phyloP scores from a whole-genome alignment of 92 coral and sea anemone species.

The Phymanthus crucifer region DNA sequence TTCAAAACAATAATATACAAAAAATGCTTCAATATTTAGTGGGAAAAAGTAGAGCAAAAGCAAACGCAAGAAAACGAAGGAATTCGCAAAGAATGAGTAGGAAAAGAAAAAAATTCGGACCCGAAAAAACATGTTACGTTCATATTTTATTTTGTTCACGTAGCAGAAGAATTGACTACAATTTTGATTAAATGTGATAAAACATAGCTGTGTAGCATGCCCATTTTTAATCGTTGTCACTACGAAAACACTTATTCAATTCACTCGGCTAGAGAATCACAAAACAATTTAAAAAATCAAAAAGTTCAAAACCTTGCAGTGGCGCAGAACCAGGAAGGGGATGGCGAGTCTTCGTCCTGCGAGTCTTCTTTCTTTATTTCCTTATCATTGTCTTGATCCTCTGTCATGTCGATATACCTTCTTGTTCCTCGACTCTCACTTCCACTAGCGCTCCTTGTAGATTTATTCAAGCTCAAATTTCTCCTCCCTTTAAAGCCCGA shows the following conservation, averaged over 20 bases:
- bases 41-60: no score
- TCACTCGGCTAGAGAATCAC: background rate
- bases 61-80: background rate
- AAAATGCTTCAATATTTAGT: no score
- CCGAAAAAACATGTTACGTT: background rate
- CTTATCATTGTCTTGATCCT: conserved; percentile 4
- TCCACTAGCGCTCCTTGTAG: background rate
- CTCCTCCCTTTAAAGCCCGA: background rate
- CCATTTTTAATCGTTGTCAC: background rate
- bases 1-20: no score
- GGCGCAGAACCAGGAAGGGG: conserved; percentile 7
- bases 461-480: background rate
- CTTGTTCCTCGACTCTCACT: background rate
- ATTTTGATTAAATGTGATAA: background rate
- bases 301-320: conserved; percentile 37
- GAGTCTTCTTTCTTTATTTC: background rate
- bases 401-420: conserved; percentile 11
- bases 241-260: background rate
- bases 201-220: background rate
- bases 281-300: background rate
- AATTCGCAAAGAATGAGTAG: background rate
- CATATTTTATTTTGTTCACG: background rate
- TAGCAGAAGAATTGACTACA: conserved; percentile 1
- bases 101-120: no score
- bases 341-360: conserved; percentile 6